Conservation (phyloP, 2,797 vertebrate species). For the Gouania willdenowi region DNA sequence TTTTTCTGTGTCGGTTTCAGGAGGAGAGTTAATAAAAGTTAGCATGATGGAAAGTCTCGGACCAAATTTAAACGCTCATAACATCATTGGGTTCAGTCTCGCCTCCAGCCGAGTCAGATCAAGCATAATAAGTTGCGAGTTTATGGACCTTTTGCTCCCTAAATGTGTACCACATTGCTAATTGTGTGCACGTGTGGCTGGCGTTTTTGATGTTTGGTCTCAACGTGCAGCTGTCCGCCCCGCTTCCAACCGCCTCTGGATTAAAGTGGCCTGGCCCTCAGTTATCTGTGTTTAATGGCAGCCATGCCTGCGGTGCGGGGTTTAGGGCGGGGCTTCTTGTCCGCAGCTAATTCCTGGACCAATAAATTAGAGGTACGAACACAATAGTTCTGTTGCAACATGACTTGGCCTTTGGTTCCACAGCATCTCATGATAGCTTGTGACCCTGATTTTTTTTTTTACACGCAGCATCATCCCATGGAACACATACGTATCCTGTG, state of each 20-base stretch:
- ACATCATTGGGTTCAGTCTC: slow-evolving; percentile 29
- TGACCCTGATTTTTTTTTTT: too few species aligned
- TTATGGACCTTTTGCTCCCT: slow-evolving; percentile 70
- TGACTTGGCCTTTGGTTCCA: too few species aligned
- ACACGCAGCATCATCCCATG: too few species aligned
- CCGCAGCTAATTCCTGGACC: too few species aligned
- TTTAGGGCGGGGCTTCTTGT: too few species aligned
- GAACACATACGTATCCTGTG: too few species aligned
- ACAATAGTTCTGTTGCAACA: too few species aligned
- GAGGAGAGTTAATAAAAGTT: too few species aligned
- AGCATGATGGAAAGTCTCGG: slow-evolving; percentile 24
- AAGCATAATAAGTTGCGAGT: slow-evolving; percentile 61
- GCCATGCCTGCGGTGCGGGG: slow-evolving; percentile 12
- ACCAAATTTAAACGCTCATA: slow-evolving; percentile 34
- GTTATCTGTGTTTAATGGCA: slow-evolving; percentile 47
- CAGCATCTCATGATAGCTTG: too few species aligned
- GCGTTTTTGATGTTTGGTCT: slow-evolving; percentile 67
- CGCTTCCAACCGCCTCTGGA: slow-evolving; percentile 49
- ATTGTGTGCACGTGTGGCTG: slow-evolving; percentile 67
- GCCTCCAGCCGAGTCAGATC: slow-evolving; percentile 59
- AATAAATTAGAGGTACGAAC: too few species aligned
- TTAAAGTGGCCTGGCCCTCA: slow-evolving; percentile 36
- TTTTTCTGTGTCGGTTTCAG: too few species aligned
- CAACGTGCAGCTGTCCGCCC: slow-evolving; percentile 59
- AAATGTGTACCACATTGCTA: slow-evolving; percentile 75